Conservation (phyloP, 2,888 invertebrate genomes). For the Aphelenchoides bicaudatus region DNA sequence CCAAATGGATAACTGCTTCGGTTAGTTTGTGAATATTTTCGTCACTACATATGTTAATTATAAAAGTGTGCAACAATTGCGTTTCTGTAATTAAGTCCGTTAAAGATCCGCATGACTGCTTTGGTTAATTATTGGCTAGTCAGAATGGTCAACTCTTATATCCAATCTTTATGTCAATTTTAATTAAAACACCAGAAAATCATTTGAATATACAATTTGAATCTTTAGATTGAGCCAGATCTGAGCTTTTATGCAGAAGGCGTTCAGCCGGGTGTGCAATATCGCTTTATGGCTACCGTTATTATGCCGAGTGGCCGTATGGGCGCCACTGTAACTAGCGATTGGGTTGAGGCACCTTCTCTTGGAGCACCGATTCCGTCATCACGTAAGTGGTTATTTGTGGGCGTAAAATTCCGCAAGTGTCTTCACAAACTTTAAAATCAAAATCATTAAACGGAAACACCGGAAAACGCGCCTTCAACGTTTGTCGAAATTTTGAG, state of each 20-base stretch:
- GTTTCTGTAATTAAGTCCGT: neutral
- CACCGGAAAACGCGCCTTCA: too few relatives aligned
- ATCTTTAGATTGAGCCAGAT: conserved; percentile 46
- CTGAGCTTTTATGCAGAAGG: conserved; percentile 47
- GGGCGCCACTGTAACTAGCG: conserved; percentile 44
- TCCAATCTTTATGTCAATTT: neutral
- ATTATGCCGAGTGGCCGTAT: conserved; percentile 49
- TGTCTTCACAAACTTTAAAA: too few relatives aligned
- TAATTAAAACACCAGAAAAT: neutral
- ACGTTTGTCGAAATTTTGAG: too few relatives aligned
- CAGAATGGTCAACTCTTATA: neutral
- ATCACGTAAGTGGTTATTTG: conserved; percentile 5
- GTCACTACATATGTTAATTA: too few relatives aligned
- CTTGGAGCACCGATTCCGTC: conserved; percentile 6
- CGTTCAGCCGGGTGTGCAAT: conserved; percentile 53
- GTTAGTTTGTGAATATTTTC: conserved; percentile 31
- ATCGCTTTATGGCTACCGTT: conserved; percentile 49
- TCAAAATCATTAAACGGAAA: too few relatives aligned
- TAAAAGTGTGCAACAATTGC: too few relatives aligned
- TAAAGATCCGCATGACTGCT: neutral
- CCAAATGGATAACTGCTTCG: conserved; percentile 56
- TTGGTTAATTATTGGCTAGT: neutral
- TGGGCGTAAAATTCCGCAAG: too few relatives aligned
- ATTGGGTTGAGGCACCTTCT: conserved; percentile 42
- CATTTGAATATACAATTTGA: neutral